Evolutionary conservation across 2,888 invertebrate genomes (phyloP), one percentile per base, ranked within the genome.

Genomic region (Polyommatus icarus): DNA sequence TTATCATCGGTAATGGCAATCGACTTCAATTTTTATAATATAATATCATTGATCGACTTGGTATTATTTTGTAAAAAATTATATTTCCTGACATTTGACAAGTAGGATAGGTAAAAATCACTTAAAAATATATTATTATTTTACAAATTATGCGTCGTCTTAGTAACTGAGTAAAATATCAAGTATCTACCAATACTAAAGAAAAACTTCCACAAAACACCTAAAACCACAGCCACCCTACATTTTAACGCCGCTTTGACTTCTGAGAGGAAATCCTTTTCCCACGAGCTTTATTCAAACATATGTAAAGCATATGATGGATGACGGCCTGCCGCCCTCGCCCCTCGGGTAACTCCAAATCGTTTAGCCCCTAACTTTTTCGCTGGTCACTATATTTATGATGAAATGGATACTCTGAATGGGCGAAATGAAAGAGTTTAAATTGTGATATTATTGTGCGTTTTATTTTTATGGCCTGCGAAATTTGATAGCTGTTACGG

Each of bases 281-380:
- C 94, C 94, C 94, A 94, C 94, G 94, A 88, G 94, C 92, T 94
- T 94, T 93, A 94, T 92, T 92, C 93, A 94, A 94, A 94, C 94
- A 94, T 94, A 94, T 94, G 94, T 94, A 94, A 94, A 94, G 94
- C 94, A 90, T 91, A 93, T 94, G 94, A 94, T 94, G 92, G 94
- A 94, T 94, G 93, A 89, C 89, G 85, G 88, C 84, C 82, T 84
- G 88, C 88, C 89, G 87, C 90, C 90, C 90, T 85, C 85, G 79
- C 84, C 84, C 87, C 87, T 89, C 90, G 89, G 91, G 88, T 93
- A 94, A 94, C 91, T 93, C 90, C 91, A 90, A 89, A 94, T 93
- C 92, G 87, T 85, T 84, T 84, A 85, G 82, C 85, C 87, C 93
- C 91, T 87, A 88, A 89, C 89, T 89, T 90, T 91, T 91, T 92